Percentiles rank a stretch among this genome's conserved stretches.
Evolutionary conservation across 2,797 vertebrate genomes (phyloP).

Genomic region (Micromesistius poutassou): DNA sequence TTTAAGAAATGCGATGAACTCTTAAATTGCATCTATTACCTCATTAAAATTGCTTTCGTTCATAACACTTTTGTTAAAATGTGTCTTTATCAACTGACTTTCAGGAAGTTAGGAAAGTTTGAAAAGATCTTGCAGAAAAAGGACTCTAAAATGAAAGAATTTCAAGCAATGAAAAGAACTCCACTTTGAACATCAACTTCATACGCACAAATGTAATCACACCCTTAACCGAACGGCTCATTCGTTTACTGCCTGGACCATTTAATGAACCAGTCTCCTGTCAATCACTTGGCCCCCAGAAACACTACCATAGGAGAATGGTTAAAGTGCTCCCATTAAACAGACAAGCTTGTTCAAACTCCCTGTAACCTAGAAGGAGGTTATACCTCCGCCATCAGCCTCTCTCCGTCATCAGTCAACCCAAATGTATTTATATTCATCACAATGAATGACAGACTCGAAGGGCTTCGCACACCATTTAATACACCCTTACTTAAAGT

Average conservation of each 20-base stretch:
- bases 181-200: constrained; percentile 2
- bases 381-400: neutral
- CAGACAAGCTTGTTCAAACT: neutral
- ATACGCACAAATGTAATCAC: neutral
- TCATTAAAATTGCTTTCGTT: neutral
- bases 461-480: neutral
- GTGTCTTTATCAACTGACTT: neutral
- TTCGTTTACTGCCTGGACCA: neutral
- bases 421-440: neutral
- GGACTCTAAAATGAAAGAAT: neutral
- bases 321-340: neutral
- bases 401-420: neutral
- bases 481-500: neutral
- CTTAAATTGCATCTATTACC: neutral
- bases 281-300: neutral
- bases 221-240: neutral
- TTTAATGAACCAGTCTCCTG: neutral
- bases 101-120: neutral
- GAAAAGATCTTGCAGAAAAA: neutral
- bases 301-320: neutral
- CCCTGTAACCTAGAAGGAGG: neutral
- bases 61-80: neutral
- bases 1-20: neutral
- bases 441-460: neutral
- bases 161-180: neutral